Evolutionary conservation across 1,140 invertebrate species (phyloP).

Genomic region (Hyphantria cunea): DNA sequence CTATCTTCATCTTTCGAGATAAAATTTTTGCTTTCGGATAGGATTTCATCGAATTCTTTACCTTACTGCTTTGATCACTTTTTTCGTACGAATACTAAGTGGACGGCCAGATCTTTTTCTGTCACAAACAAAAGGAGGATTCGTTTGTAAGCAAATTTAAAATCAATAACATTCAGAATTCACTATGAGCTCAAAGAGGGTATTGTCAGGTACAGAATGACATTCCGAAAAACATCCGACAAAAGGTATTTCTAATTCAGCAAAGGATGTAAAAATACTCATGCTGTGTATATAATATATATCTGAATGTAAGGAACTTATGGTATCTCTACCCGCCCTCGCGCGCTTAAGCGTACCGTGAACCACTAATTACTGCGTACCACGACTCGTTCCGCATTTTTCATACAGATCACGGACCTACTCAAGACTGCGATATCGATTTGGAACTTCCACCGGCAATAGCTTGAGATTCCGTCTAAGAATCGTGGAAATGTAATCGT

Average conservation of each 20-base stretch:
- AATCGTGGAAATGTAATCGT: conserved; percentile 52
- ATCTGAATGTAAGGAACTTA: conserved; percentile 2
- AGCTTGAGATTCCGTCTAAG: conserved; percentile 44
- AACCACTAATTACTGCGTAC: conserved; percentile 70
- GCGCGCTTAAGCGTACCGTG: conserved; percentile 34
- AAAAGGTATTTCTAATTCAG: conserved; percentile 8
- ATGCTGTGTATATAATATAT: neutral
- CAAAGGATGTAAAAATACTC: conserved; percentile 4
- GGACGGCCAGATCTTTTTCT: no score
- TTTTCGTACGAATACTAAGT: no score
- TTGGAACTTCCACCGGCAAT: conserved; percentile 55
- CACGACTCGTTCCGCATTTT: conserved; percentile 57
- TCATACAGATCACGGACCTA: conserved; percentile 71
- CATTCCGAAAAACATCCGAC: neutral
- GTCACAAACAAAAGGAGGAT: neutral
- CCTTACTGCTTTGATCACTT: no score
- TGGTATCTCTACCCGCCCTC: conserved; percentile 16
- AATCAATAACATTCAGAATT: neutral
- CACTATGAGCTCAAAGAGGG: neutral
- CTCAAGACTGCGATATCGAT: conserved; percentile 58
- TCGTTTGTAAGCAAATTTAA: no score
- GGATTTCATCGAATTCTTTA: no score
- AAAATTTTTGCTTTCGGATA: no score
- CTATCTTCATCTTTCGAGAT: no score
- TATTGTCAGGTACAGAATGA: neutral